Percentiles rank a stretch among this genome's conserved stretches.
Evolutionary conservation across 2,888 invertebrate species (phyloP).

Genomic region (Hartigia nigra): DNA sequence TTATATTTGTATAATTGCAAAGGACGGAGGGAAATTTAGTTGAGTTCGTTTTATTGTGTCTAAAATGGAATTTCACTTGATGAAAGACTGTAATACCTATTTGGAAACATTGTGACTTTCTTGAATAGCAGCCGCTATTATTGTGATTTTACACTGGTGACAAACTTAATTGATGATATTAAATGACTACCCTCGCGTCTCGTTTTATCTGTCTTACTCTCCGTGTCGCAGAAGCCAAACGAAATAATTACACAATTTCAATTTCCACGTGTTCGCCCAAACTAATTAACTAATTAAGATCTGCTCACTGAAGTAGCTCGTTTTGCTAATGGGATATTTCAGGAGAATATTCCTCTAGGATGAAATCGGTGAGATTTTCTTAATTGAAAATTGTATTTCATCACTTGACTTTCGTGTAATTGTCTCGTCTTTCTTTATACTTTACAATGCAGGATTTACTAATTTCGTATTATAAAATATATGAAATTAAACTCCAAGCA

Average conservation of each 20-base stretch:
- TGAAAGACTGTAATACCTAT: background rate
- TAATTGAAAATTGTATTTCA: slow-evolving; percentile 16
- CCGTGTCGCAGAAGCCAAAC: background rate
- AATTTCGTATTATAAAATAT: background rate
- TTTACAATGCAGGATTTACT: background rate
- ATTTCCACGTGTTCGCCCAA: slow-evolving; percentile 9
- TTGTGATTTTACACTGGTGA: slow-evolving; percentile 1
- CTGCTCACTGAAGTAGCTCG: slow-evolving; percentile 11
- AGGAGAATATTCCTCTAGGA: background rate
- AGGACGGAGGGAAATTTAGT: too few relatives aligned
- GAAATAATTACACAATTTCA: slow-evolving; percentile 8
- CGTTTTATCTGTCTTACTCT: background rate
- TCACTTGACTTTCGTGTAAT: background rate
- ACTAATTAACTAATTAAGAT: slow-evolving; percentile 15
- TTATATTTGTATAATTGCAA: background rate
- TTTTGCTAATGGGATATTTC: slow-evolving; percentile 16
- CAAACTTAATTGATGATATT: slow-evolving; percentile 5
- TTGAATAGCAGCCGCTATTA: background rate
- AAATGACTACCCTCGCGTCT: background rate
- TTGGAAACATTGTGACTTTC: background rate
- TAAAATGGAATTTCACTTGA: background rate
- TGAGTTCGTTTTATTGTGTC: background rate
- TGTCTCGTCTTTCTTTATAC: background rate
- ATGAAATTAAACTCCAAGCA: background rate
- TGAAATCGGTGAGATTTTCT: slow-evolving; percentile 13